phyloP scores from a whole-genome alignment of 30 jellyfish, hydroid and myxozoan species.

The Pseudorhiza aurosa region DNA sequence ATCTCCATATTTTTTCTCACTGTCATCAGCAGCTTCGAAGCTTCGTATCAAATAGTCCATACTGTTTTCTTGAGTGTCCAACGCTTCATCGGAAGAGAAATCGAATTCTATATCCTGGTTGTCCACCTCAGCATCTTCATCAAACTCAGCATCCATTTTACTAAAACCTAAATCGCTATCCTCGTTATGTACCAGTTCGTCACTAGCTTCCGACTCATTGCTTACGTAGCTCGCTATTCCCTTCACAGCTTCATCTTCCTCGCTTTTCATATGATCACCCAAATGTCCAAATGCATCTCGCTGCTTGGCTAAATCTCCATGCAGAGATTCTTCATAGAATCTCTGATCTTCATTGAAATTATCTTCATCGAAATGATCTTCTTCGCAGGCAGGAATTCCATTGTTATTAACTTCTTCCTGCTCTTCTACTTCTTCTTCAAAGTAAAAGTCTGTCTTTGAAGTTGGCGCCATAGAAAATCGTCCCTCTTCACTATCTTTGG shows the following conservation, averaged over 20 bases:
- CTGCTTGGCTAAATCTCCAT: too few relatives aligned
- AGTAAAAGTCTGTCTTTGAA: background rate
- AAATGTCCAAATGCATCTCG: too few relatives aligned
- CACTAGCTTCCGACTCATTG: background rate
- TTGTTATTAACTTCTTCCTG: background rate
- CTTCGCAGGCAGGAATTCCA: background rate
- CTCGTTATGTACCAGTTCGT: too few relatives aligned
- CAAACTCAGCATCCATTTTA: background rate
- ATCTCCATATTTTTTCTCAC: background rate
- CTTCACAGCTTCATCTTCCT: background rate
- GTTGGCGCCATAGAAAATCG: too few relatives aligned
- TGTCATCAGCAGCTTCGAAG: background rate
- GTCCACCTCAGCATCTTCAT: background rate
- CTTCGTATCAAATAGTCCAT: background rate
- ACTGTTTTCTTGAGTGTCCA: background rate
- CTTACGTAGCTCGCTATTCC: background rate
- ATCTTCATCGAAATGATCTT: background rate
- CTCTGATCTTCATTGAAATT: background rate
- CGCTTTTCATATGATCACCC: background rate
- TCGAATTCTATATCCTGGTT: background rate
- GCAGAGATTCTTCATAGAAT: background rate
- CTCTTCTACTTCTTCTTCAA: background rate
- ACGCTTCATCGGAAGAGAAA: background rate
- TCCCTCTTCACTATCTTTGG: too few relatives aligned
- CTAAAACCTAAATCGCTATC: too few relatives aligned